phyloP scores from a whole-genome alignment of 2,888 invertebrate genomes.

The Operophtera brumata region DNA sequence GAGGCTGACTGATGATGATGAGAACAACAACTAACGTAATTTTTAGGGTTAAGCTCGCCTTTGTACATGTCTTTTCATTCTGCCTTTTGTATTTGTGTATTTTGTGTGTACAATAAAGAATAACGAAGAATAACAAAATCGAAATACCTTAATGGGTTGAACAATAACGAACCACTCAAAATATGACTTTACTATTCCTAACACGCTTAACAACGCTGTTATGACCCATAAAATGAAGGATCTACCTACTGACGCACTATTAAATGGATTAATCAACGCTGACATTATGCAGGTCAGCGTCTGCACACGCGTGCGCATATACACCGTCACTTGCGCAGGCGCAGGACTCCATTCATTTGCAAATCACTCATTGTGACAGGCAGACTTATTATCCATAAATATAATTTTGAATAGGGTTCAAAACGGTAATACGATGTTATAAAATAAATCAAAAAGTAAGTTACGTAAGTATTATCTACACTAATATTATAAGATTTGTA shows the following conservation, averaged over 20 bases:
- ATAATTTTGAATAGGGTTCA: slow-evolving; percentile 6
- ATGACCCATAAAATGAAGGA: slow-evolving; percentile 6
- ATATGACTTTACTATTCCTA: neutral
- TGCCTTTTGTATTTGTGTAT: no score
- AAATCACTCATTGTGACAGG: slow-evolving; percentile 31
- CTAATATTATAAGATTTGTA: no score
- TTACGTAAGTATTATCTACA: no score
- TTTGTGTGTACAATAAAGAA: no score
- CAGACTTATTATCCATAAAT: slow-evolving; percentile 15
- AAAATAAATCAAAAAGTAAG: no score
- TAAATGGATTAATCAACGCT: slow-evolving; percentile 12
- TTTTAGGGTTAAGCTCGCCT: no score
- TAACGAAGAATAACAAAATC: no score
- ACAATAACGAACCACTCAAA: neutral
- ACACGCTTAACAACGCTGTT: neutral
- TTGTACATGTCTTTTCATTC: no score
- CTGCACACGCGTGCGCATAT: slow-evolving; percentile 28
- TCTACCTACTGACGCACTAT: neutral
- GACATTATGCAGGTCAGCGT: slow-evolving; percentile 28
- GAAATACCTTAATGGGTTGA: no score
- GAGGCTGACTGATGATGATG: no score
- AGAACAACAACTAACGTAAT: no score
- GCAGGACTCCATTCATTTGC: slow-evolving; percentile 36
- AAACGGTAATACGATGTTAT: no score
- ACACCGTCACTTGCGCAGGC: slow-evolving; percentile 21